Evolutionary conservation across 2,888 invertebrate species (phyloP), one percentile per base, ranked within the genome.

Genomic region (Chelonus formosanus): DNA sequence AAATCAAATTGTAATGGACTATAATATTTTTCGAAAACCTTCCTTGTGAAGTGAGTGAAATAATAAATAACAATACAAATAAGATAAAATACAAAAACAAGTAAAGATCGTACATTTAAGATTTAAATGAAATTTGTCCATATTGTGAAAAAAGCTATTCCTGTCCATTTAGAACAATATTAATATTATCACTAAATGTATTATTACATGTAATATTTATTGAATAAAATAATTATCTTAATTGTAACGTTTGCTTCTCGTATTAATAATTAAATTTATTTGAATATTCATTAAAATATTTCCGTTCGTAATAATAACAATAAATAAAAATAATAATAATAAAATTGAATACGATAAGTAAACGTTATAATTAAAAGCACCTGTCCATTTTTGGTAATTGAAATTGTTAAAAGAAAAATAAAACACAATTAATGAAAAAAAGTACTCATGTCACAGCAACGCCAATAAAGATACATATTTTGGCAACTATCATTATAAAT

Each of bases 151-250:
- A 68, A 59, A 75, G 74, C 76, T 75, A 78, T 78, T 80, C 78
- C 81, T 80, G 82, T 81, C 82, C 81, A 81, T 79, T 78, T 81
- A 80, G 79, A 82, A 81, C 81, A 80, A 81, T 81, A 81, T 78
- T 76, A 75, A 75, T 54, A 80, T 76, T 72, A 73, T 73, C 78
- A 76, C 79, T 73, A 71, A 77, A 73, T 73, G 72, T 67, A 75
- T 74, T 76, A 76, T 73, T 77, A 73, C 77, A 77, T 76, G 77
- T 80, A 80, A 80, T 78, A 80, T 80, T 80, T 80, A 80, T 81
- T 79, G 77, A 78, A 73, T 77, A 75, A 58, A 63, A 63, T 48
- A 69, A 65, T 71, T 64, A 74, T 74, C 74, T 72, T 71, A 69
- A 68, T 65, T 72, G 75, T 74, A 70, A 73, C 63, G 75, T 77